Percentiles rank a stretch among this genome's conserved stretches.
Conservation (phyloP, 2,888 invertebrate genomes). For the Drosophila melanosoma region DNA sequence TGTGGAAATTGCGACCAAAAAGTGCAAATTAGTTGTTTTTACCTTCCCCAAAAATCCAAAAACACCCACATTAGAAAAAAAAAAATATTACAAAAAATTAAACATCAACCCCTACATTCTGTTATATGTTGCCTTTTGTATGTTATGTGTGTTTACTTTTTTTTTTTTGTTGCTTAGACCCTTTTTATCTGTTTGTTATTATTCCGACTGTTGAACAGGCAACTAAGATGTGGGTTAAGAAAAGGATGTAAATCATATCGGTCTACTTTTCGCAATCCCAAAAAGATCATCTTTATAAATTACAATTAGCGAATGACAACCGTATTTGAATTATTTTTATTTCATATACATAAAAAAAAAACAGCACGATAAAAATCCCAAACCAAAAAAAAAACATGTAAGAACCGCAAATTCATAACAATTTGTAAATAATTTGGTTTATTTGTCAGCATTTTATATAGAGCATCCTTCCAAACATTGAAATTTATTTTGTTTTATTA, state of each 20-base stretch:
- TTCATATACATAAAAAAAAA: conserved; percentile 5
- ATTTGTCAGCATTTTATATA: conserved; percentile 11
- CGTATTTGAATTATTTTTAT: conserved; percentile 16
- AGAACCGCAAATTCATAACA: conserved; percentile 9
- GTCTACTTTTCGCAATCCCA: not conserved
- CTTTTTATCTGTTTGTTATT: conserved; percentile 32
- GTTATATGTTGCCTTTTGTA: conserved; percentile 50
- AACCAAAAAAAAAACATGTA: not conserved
- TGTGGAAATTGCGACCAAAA: conserved; percentile 72
- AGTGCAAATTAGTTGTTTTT: conserved; percentile 74
- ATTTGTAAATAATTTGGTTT: conserved; percentile 11
- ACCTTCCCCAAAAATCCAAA: not conserved
- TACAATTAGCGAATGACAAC: conserved; percentile 2
- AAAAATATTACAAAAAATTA: conserved; percentile 2
- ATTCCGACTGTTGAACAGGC: conserved; percentile 30
- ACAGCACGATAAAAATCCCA: conserved; percentile 10
- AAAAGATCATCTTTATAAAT: not conserved
- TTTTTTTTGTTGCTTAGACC: conserved; percentile 22
- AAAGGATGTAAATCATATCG: conserved; percentile 5
- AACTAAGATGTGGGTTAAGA: conserved; percentile 4
- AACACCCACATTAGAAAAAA: conserved; percentile 17
- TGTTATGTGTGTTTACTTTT: conserved; percentile 52
- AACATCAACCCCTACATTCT: conserved; percentile 22
- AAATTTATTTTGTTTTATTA: not conserved
- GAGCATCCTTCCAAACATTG: conserved; percentile 10